Evolutionary conservation across 2,797 vertebrate species (phyloP), one percentile per base, ranked within the genome.

Genomic region (Darevskia mixta): DNA sequence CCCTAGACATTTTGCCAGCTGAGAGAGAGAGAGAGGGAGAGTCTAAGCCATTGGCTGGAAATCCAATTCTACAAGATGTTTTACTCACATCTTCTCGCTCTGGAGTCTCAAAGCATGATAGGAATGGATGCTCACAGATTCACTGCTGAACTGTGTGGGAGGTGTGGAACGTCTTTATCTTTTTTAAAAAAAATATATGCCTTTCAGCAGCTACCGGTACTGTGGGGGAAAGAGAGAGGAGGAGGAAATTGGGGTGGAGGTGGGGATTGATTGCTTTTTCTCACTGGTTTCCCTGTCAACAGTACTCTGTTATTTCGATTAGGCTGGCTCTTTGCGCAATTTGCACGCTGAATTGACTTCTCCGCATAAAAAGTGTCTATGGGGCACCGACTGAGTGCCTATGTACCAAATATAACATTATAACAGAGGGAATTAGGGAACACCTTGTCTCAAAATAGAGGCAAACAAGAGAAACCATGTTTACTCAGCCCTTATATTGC

Each of bases 131-230:
- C 94, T 95, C 90, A 87, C 87, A 32, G 92, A 96, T 95, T 94
- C 95, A 92, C 76, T 92, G 94, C 94, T 93, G 91, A 95, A 95
- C 91, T 94, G 93, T 90, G 94, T 95, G 96, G 97, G 97, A 96
- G 97, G 96, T 96, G 95, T 95, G 95, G 94, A 95, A 93, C 75
- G 38, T 89, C 89, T 91, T 96, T 75, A 13, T 15, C 6, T 86
- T 81, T n/a, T 15, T 49, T 49, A 93, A 61, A 41, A 15, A 29
- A 35, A 38, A 11, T 29, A 96, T 94, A 96, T 95, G 95, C 86
- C 94, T 96, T 95, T 91, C 93, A 92, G 88, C 93, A 92, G 88
- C 92, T 94, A 89, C n/a, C n/a, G n/a, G n/a, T n/a, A n/a, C 87
- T 92, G 90, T 83, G 93, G 87, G 75, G 92, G 88, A 75, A 73